These are phyloP conservation scores for Aplidium turbinatum DNA, from an alignment of 23 tunicate genomes.

Conservation along the genomic window DNA sequence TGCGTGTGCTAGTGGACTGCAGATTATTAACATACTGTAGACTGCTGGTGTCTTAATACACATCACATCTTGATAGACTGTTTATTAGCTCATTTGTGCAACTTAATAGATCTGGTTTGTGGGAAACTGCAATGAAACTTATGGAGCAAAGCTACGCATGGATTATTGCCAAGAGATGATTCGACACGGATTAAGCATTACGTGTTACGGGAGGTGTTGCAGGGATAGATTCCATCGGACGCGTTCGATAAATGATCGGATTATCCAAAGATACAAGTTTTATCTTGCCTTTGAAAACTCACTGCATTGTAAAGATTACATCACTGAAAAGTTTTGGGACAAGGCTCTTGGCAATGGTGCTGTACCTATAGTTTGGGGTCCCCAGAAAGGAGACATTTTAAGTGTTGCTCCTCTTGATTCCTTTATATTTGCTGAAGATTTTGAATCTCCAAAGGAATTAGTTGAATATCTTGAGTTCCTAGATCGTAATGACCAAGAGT, in stretches of 20 bases:
- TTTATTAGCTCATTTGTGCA: too few species aligned
- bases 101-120: slow-evolving; percentile 22
- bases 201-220: slow-evolving; percentile 16
- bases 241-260: too few species aligned
- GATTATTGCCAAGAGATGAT: slow-evolving; percentile 3
- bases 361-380: slow-evolving; percentile 29
- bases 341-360: slow-evolving; percentile 14
- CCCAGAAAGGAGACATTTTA: slow-evolving; percentile 10
- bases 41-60: too few species aligned
- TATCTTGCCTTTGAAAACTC: slow-evolving; percentile 24
- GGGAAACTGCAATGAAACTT: slow-evolving; percentile 5
- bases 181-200: background rate
- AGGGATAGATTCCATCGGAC: background rate
- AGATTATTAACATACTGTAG: too few species aligned
- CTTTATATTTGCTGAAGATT: slow-evolving; percentile 37
- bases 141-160: slow-evolving; percentile 20
- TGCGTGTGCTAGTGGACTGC: too few species aligned
- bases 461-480: slow-evolving; percentile 5
- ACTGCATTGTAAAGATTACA: slow-evolving; percentile 21
- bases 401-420: slow-evolving; percentile 21
- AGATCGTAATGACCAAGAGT: slow-evolving; percentile 11
- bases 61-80: too few species aligned
- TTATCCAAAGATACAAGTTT: slow-evolving; percentile 13
- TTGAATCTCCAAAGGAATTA: slow-evolving; percentile 1
- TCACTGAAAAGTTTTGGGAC: slow-evolving; percentile 43